Conservation (phyloP, 1,140 invertebrate species). For the Melanaphis sacchari region DNA sequence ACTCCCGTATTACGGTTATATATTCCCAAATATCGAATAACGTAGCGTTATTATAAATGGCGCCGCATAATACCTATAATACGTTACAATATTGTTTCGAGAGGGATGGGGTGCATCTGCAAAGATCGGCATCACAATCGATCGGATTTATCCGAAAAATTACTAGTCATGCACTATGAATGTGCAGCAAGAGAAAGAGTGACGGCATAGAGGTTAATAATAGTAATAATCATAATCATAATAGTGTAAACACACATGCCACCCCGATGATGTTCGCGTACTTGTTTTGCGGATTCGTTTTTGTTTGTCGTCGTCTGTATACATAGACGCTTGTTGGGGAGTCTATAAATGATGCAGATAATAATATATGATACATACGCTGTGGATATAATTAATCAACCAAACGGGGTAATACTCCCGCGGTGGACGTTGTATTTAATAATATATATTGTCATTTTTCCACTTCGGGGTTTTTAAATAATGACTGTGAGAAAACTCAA, state of each 20-base stretch:
- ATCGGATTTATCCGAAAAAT: conserved; percentile 26
- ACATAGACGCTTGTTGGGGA: not conserved
- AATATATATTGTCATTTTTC: not conserved
- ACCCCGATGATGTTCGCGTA: conserved; percentile 11
- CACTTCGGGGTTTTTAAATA: not conserved
- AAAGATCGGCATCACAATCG: not conserved
- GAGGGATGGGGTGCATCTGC: not conserved
- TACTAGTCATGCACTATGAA: not conserved
- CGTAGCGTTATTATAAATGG: not conserved
- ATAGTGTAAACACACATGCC: not conserved
- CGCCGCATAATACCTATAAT: not conserved
- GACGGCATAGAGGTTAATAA: not conserved
- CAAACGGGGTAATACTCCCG: conserved; percentile 16
- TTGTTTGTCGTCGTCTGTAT: not conserved
- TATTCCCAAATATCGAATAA: not conserved
- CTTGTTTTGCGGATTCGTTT: conserved; percentile 34
- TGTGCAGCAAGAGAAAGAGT: not conserved
- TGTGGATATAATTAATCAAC: conserved; percentile 45
- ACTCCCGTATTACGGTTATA: not conserved
- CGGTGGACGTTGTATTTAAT: not conserved
- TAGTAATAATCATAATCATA: not conserved
- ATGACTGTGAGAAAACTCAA: conserved; percentile 47
- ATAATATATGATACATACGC: not conserved
- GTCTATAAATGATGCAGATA: not conserved
- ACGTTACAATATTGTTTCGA: not conserved